phyloP scores from a whole-genome alignment of 2,888 invertebrate genomes.

The Serrognathus titanus region DNA sequence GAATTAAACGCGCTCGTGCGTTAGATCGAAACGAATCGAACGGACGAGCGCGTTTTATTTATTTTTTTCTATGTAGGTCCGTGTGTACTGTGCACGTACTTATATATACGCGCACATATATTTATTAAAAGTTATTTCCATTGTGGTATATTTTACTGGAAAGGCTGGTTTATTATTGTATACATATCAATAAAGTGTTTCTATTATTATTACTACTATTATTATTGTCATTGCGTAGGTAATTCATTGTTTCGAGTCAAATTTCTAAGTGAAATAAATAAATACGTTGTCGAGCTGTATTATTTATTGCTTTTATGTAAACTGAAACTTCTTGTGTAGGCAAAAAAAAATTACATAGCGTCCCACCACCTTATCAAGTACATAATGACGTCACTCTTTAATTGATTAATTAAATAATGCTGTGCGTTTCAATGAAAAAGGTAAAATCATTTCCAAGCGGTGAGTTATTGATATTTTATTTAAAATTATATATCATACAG shows the following conservation, averaged over 20 bases:
- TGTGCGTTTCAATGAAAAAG: too few relatives aligned
- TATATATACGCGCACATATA: constrained; percentile 4
- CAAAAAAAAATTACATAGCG: too few relatives aligned
- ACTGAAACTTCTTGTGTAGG: too few relatives aligned
- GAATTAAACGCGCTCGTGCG: constrained; percentile 18
- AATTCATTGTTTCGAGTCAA: constrained; percentile 40
- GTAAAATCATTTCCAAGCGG: too few relatives aligned
- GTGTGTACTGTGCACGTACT: constrained; percentile 4
- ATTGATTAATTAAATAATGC: too few relatives aligned
- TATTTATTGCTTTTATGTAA: too few relatives aligned
- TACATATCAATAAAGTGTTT: constrained; percentile 43
- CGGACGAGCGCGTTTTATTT: constrained; percentile 1
- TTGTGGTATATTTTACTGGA: constrained; percentile 35
- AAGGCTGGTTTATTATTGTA: constrained; percentile 44
- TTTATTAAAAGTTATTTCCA: constrained; percentile 30
- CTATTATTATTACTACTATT: constrained; percentile 34
- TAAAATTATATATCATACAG: too few relatives aligned
- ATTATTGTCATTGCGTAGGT: constrained; percentile 37
- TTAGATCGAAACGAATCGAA: neutral
- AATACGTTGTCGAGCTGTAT: constrained; percentile 19
- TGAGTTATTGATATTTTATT: too few relatives aligned
- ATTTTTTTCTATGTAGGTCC: constrained; percentile 16
- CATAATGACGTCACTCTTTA: too few relatives aligned
- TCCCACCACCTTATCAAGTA: too few relatives aligned
- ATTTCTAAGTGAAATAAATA: constrained; percentile 47